phyloP scores from a whole-genome alignment of 2,113 vertebrate genomes.

The Junco hyemalis region DNA sequence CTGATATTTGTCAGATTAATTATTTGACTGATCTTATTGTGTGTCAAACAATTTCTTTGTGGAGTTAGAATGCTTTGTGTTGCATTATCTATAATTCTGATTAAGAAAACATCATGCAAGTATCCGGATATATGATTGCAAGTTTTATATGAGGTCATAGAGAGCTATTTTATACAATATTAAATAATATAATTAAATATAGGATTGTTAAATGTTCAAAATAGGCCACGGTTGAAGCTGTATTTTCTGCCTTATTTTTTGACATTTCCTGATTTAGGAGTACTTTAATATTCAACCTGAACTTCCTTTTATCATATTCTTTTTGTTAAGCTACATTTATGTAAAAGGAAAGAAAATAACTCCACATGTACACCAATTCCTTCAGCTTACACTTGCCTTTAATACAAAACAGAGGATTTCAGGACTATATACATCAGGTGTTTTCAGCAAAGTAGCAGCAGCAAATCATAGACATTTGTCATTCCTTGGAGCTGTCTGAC shows the following conservation, averaged over 20 bases:
- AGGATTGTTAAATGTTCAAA: not conserved
- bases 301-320: not conserved
- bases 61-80: not conserved
- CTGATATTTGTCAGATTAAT: conserved; percentile 65
- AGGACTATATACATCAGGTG: conserved; percentile 81
- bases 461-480: conserved; percentile 87
- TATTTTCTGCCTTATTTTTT: not conserved
- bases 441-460: conserved; percentile 75
- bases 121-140: not conserved
- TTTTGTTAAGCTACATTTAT: not conserved
- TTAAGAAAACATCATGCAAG: not conserved
- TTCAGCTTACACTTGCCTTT: conserved; percentile 74
- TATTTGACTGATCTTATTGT: conserved; percentile 63
- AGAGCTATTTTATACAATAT: not conserved
- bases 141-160: not conserved
- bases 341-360: conserved; percentile 55
- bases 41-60: conserved; percentile 49
- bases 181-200: not conserved
- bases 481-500: conserved; percentile 83
- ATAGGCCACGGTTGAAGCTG: not conserved
- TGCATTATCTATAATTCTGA: conserved; percentile 24
- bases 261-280: not conserved
- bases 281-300: not conserved
- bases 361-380: conserved; percentile 63
- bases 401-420: conserved; percentile 73